Percentiles rank a stretch among this genome's conserved stretches.
Evolutionary conservation across 1,140 invertebrate species (phyloP).

Genomic region (Sminthurides bifidus): DNA sequence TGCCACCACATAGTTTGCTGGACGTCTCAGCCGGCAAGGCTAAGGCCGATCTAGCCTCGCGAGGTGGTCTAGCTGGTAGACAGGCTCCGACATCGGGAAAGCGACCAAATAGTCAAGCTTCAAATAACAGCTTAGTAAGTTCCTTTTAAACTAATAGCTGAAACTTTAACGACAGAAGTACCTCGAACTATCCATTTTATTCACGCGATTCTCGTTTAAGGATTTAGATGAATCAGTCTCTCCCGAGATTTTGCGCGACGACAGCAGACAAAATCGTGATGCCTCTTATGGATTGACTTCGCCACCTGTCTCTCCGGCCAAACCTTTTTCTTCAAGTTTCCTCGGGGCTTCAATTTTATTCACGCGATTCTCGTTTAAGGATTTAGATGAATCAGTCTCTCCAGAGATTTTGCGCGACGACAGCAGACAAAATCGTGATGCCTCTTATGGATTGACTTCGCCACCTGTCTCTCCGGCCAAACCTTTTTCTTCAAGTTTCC

Average conservation of each 20-base stretch:
- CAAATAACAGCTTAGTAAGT: constrained; percentile 17
- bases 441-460: constrained; percentile 7
- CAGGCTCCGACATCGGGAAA: constrained; percentile 43
- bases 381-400: constrained; percentile 13
- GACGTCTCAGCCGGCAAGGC: constrained; percentile 76
- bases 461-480: constrained; percentile 10
- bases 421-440: constrained; percentile 1
- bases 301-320: constrained; percentile 8
- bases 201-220: not conserved
- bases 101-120: constrained; percentile 32
- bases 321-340: not conserved
- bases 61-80: constrained; percentile 47
- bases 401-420: constrained; percentile 16
- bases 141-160: not conserved
- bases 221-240: not conserved
- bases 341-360: not conserved
- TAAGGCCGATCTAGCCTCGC: constrained; percentile 71
- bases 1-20: constrained; percentile 68
- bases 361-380: no score
- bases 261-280: constrained; percentile 1
- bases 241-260: not conserved
- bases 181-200: not conserved
- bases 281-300: constrained; percentile 8
- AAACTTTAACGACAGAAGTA: no score
- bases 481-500: not conserved